phyloP scores from a whole-genome alignment of 2,888 invertebrate species.

The Sympetrum striolatum region DNA sequence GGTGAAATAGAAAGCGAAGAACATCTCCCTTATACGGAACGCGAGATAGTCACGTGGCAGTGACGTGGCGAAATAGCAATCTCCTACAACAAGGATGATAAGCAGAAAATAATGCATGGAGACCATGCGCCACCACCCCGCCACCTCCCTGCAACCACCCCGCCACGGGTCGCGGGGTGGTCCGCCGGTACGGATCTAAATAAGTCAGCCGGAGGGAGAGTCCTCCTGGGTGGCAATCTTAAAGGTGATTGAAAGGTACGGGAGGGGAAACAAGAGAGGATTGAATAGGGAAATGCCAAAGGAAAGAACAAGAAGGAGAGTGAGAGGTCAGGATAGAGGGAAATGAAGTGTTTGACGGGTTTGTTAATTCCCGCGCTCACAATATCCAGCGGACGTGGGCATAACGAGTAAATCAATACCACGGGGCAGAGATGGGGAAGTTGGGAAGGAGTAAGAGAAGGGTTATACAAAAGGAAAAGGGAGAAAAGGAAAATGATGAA shows the following conservation, averaged over 20 bases:
- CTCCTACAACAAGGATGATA: too few species aligned
- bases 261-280: background rate
- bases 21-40: too few species aligned
- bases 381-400: background rate
- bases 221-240: background rate
- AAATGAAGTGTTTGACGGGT: background rate
- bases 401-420: background rate
- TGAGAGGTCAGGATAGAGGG: background rate
- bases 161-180: too few species aligned
- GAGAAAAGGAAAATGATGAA: background rate
- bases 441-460: background rate
- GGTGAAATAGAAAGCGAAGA: too few species aligned
- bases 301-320: background rate
- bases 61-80: too few species aligned
- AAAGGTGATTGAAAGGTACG: background rate
- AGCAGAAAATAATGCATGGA: too few species aligned
- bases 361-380: background rate
- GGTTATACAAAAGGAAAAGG: background rate
- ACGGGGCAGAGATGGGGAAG: background rate
- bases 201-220: background rate
- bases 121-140: too few species aligned
- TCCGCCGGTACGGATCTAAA: background rate
- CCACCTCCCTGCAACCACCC: too few species aligned
- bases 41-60: too few species aligned
- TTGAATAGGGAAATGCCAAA: background rate